Evolutionary conservation across 2,797 vertebrate species (phyloP).

Genomic region (Parauchenoglanis punctatus): DNA sequence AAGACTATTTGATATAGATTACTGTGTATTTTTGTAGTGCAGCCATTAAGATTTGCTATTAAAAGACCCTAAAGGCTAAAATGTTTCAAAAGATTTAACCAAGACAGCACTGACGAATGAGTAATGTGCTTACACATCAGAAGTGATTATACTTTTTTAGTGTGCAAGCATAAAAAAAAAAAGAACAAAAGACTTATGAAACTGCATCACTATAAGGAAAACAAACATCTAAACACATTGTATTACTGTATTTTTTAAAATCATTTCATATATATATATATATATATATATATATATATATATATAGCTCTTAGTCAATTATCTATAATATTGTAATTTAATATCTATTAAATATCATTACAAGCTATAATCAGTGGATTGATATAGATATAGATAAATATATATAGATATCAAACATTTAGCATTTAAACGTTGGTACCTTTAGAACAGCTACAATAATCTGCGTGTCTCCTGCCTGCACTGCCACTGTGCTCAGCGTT

Average conservation of each 20-base stretch:
- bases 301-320: background rate
- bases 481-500: constrained; percentile 85
- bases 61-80: background rate
- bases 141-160: background rate
- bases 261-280: background rate
- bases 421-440: constrained; percentile 70
- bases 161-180: background rate
- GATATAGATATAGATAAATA: too few species aligned
- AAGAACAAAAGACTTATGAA: background rate
- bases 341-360: too few species aligned
- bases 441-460: constrained; percentile 84
- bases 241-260: background rate
- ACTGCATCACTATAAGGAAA: background rate
- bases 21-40: background rate
- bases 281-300: too few species aligned
- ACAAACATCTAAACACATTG: background rate
- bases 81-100: background rate
- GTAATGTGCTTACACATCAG: background rate
- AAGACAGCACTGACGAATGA: too few species aligned
- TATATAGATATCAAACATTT: background rate
- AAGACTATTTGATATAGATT: background rate
- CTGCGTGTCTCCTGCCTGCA: constrained; percentile 84
- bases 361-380: too few species aligned
- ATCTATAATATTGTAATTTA: too few species aligned
- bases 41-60: background rate